Evolutionary conservation across 2,888 invertebrate genomes (phyloP).

Genomic region (Drosophila aldrichi): DNA sequence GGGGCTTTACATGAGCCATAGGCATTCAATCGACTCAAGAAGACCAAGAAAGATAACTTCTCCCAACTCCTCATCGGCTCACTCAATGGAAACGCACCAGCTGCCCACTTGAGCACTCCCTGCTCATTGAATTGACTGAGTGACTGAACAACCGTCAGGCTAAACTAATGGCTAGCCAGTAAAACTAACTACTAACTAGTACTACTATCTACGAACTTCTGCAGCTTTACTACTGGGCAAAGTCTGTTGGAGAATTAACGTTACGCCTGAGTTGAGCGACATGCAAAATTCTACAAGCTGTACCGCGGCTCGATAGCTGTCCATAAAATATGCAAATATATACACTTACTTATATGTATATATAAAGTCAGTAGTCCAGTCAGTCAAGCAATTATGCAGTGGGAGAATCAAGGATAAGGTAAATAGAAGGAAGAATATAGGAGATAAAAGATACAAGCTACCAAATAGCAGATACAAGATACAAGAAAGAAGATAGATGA

Average conservation of each 20-base stretch:
- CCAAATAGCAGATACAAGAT: background rate
- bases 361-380: background rate
- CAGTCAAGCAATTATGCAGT: background rate
- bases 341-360: background rate
- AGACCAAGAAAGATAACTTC: slow-evolving; percentile 20
- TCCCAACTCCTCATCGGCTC: slow-evolving; percentile 24
- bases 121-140: slow-evolving; percentile 24
- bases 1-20: slow-evolving; percentile 3
- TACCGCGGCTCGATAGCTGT: slow-evolving; percentile 31
- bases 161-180: background rate
- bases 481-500: background rate
- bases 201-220: slow-evolving; percentile 6
- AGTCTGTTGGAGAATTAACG: slow-evolving; percentile 24
- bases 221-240: background rate
- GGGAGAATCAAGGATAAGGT: background rate
- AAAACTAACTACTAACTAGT: background rate
- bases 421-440: background rate
- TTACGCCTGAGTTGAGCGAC: slow-evolving; percentile 46
- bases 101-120: slow-evolving; percentile 40
- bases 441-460: background rate
- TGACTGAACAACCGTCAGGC: background rate
- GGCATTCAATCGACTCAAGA: slow-evolving; percentile 37
- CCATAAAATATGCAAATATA: slow-evolving; percentile 5
- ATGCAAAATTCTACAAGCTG: slow-evolving; percentile 47
- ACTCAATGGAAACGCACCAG: slow-evolving; percentile 42